Evolutionary conservation across 2,113 vertebrate genomes (phyloP), one percentile per base, ranked within the genome.

Genomic region (Notiomystis cincta): DNA sequence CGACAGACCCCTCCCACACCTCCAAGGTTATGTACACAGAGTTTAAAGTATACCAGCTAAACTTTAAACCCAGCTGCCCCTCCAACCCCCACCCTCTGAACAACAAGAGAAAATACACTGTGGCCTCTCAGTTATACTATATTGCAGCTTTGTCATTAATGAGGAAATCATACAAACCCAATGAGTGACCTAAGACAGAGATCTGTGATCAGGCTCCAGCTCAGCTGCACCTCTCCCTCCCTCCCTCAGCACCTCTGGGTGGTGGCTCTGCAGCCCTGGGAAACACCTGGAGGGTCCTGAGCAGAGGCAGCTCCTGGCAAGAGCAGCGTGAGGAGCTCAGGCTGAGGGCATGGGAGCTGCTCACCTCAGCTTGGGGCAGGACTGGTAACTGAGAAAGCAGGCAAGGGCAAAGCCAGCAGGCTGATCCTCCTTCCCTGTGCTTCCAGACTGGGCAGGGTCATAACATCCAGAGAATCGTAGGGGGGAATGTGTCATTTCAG

Each of bases 101-200:
- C 22, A 12, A 91, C 83, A 83, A 75, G 31, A 97, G 82, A 93
- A 97, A 96, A 97, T 58, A 87, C 69, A 73, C 38, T 3, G 23
- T 77, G 96, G 95, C 96, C 96, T 96, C 96, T 97, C 89, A n/a
- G 90, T 91, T 97, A 97, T 97, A 96, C 92, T 98, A 97, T 97
- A 98, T 95, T 98, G 98, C 98, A 98, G 97, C 97, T 98, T 98
- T 88, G 93, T 77, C 60, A 65, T 79, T 73, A 61, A 97, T 96
- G 91, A 96, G 38, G 61, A 97, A 96, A 96, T 96, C 47, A 95
- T 60, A 97, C 21, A 24, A 77, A 96, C 92, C 89, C 79, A 61
- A 67, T 69, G 88, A 85, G 62, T 89, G 94, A 42, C 72, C 95
- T 89, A 90, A 95, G 80, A 97, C 95, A 92, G 84, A 42, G 80